These are phyloP conservation scores for Lethrus apterus DNA, from an alignment of 1,140 invertebrate genomes.

Conservation along the genomic window DNA sequence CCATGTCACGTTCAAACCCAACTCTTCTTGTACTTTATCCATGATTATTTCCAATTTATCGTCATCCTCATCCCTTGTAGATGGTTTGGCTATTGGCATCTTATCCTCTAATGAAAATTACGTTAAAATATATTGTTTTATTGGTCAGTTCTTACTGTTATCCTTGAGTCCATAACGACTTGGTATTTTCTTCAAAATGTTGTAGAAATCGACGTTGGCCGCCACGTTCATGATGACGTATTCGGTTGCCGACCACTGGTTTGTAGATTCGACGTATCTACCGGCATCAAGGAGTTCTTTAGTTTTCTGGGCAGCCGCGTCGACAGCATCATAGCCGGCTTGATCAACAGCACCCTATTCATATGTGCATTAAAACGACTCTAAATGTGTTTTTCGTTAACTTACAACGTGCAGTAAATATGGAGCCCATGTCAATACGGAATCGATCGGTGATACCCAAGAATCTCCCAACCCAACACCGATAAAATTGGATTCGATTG, in stretches of 20 bases:
- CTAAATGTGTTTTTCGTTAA: too few relatives aligned
- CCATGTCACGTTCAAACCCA: constrained; percentile 62
- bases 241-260: constrained; percentile 58
- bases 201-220: constrained; percentile 69
- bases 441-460: constrained; percentile 80
- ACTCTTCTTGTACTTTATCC: constrained; percentile 56
- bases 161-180: not conserved
- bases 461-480: constrained; percentile 77
- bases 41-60: constrained; percentile 52
- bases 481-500: constrained; percentile 62
- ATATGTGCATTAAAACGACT: constrained; percentile 16
- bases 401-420: constrained; percentile 62
- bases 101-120: not conserved
- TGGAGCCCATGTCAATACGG: constrained; percentile 70
- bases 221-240: constrained; percentile 48
- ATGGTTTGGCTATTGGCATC: constrained; percentile 13
- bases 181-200: constrained; percentile 57
- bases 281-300: constrained; percentile 47
- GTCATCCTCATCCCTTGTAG: constrained; percentile 29
- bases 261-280: constrained; percentile 53
- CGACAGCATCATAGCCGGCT: constrained; percentile 48
- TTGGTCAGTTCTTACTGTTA: not conserved
- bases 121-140: not conserved
- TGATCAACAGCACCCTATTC: constrained; percentile 55
- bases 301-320: constrained; percentile 44